Base-by-base conservation (phyloP, 2,888 invertebrate species). In the Protonemura montana region DNA sequence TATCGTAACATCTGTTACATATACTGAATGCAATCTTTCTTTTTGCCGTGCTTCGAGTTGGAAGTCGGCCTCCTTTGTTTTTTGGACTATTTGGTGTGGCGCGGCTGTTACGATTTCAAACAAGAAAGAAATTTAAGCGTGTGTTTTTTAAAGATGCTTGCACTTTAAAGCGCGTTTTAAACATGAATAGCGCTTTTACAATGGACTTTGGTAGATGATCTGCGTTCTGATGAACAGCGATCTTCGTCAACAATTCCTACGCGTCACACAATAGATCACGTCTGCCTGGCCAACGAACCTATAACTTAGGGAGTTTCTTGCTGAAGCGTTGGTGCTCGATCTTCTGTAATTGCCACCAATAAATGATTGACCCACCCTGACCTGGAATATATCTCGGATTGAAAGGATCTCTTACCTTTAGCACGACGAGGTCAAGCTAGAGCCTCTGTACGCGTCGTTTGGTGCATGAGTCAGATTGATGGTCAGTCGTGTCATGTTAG, bases 1-100 rank as follows among this genome's bases (percentile, higher is more conserved):
- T 78, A 27, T 28, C 78, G 78, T 21, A 81, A 81, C 81, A 81
- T 81, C 81, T 81, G 81, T 81, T 81, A 30, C 28, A 81, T 81
- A 81, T 81, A 59, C 59, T 21, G 59, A 59, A 59, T 21, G 59
- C 59, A 59, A 59, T 59, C 59, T 59, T 59, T 59, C 59, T 59
- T 59, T 59, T 59, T 59, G 59, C 59, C 59, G 59, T 59, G 59
- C 21, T 59, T 3, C 13, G 3, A 59, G 59, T 21, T 59, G 59
- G 59, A 59, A 59, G 21, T 59, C 59, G 59, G 59, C 59, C 59
- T 59, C 59, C 59, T 59, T 59, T 59, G 59, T 59, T 59, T 59
- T 59, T 59, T 59, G 59, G 59, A 59, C 59, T 59, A 59, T 59
- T 59, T 59, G 59, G 59, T 59, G 59, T 59, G 59, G 59, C 59